These are phyloP conservation scores for Dromas ardeola DNA, from an alignment of 2,113 vertebrate genomes.

Conservation along the genomic window DNA sequence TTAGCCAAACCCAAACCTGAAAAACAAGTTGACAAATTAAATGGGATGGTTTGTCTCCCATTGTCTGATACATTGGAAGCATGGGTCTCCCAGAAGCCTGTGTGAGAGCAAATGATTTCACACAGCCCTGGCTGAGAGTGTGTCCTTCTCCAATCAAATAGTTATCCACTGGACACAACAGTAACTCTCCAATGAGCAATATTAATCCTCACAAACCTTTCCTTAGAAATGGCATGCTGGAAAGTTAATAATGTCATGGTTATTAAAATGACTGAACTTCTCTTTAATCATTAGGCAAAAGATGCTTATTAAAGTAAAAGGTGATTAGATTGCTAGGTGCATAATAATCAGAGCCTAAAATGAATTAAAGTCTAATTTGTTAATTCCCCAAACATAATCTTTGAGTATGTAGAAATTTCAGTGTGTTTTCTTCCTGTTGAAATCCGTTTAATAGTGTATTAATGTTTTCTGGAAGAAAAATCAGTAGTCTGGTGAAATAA, in stretches of 20 bases:
- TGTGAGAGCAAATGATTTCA: neutral
- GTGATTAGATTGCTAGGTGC: conserved; percentile 53
- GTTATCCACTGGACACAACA: conserved; percentile 70
- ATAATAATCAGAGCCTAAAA: conserved; percentile 47
- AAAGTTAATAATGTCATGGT: conserved; percentile 71
- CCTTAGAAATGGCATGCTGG: conserved; percentile 69
- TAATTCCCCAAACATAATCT: conserved; percentile 15
- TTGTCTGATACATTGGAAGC: neutral
- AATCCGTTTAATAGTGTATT: neutral
- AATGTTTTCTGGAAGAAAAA: neutral
- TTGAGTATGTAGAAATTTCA: neutral
- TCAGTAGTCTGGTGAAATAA: neutral
- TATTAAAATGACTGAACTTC: conserved; percentile 68
- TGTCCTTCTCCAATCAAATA: conserved; percentile 61
- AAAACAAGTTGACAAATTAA: conserved; percentile 59
- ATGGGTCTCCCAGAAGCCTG: neutral
- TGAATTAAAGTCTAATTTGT: conserved; percentile 51
- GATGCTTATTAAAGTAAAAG: conserved; percentile 65
- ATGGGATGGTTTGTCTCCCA: conserved; percentile 13
- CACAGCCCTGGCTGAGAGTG: neutral
- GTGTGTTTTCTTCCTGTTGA: neutral
- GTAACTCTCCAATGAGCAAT: conserved; percentile 67
- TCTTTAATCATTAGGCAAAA: conserved; percentile 57
- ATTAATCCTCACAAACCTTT: conserved; percentile 71
- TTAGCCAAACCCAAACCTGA: conserved; percentile 44